These are phyloP conservation scores for Protaetia brevitarsis DNA, from an alignment of 1,140 invertebrate genomes.

Conservation along the genomic window DNA sequence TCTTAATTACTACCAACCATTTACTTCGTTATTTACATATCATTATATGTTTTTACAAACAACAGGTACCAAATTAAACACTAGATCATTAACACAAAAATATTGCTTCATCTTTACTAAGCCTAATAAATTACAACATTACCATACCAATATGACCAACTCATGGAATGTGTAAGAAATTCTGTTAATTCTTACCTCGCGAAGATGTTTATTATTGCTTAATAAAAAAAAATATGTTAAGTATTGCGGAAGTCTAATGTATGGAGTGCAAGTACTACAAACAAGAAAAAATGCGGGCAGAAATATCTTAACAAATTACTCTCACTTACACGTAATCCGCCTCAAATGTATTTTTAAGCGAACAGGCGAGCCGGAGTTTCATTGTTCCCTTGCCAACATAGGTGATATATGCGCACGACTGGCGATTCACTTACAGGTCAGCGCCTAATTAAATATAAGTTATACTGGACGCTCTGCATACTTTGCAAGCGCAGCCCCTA, in stretches of 20 bases:
- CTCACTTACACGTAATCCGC: conserved; percentile 15
- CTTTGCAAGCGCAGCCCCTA: conserved; percentile 12
- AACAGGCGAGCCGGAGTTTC: not conserved
- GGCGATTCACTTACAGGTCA: conserved; percentile 19
- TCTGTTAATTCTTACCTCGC: no score
- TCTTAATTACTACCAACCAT: no score
- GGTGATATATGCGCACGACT: conserved; percentile 19
- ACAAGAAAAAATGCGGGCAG: not conserved
- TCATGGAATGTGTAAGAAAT: no score
- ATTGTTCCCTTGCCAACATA: conserved; percentile 9
- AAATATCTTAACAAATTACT: conserved; percentile 11
- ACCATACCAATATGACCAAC: no score
- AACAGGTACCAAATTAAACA: no score
- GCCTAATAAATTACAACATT: not conserved
- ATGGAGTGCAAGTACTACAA: not conserved
- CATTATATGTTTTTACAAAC: no score
- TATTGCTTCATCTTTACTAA: no score
- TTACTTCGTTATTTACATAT: no score
- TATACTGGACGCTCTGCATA: conserved; percentile 16
- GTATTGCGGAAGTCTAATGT: not conserved
- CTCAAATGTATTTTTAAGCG: conserved; percentile 13
- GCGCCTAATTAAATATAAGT: conserved; percentile 22
- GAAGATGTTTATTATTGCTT: not conserved
- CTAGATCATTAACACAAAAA: no score
- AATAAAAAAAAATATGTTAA: not conserved